These are phyloP conservation scores for Cirrhinus molitorella DNA, from an alignment of 2,797 vertebrate species.

Conservation along the genomic window DNA sequence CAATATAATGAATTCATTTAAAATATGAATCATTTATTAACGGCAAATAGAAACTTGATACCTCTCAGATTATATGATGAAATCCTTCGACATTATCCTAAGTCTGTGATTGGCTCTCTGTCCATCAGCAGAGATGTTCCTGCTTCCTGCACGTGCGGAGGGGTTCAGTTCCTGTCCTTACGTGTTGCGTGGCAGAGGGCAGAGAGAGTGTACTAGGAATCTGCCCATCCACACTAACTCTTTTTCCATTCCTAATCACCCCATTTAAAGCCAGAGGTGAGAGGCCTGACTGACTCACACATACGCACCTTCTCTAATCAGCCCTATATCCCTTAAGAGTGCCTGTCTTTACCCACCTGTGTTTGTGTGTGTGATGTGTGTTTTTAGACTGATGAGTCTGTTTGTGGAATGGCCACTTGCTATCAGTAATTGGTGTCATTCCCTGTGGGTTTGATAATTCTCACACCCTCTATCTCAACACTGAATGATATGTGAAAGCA, in stretches of 20 bases:
- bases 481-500: conserved; percentile 57
- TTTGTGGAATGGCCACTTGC: conserved; percentile 42
- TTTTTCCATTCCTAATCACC: conserved; percentile 55
- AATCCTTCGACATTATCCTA: conserved; percentile 13
- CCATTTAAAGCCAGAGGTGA: conserved; percentile 47
- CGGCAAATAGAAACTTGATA: conserved; percentile 12
- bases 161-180: conserved; percentile 40
- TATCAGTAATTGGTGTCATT: conserved; percentile 40
- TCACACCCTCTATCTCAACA: conserved; percentile 54
- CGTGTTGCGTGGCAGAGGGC: conserved; percentile 17
- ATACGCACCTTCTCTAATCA: conserved; percentile 42
- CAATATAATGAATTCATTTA: not conserved
- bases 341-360: conserved; percentile 35
- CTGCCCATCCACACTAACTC: conserved; percentile 45
- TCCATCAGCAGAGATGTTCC: conserved; percentile 40
- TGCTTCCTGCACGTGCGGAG: conserved; percentile 30
- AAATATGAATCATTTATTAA: not conserved
- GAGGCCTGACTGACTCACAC: conserved; percentile 45
- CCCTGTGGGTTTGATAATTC: conserved; percentile 67
- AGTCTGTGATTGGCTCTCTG: conserved; percentile 39
- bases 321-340: conserved; percentile 42
- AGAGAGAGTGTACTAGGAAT: conserved; percentile 36
- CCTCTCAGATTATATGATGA: not conserved
- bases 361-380: conserved; percentile 9
- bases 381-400: conserved; percentile 54